Percentiles rank a stretch among this genome's conserved stretches.
These are phyloP conservation scores for Ormyrus rosae DNA, from an alignment of 2,888 invertebrate genomes.

Conservation along the genomic window DNA sequence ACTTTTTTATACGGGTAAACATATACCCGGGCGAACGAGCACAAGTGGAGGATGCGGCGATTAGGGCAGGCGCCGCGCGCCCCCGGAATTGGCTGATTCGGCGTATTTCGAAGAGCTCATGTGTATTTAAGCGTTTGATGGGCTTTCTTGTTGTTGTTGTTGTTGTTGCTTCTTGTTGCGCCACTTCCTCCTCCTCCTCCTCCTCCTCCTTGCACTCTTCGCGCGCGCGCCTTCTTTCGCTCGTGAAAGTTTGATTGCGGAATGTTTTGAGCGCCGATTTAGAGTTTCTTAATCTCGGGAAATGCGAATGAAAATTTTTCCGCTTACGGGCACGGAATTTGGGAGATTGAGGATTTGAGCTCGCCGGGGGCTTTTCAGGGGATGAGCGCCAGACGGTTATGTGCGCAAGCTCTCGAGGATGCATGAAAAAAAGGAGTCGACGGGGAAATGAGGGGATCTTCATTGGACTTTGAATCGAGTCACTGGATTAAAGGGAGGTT, in stretches of 20 bases:
- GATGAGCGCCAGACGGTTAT: conserved; percentile 12
- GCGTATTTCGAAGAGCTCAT: conserved; percentile 15
- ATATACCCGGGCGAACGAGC: conserved; percentile 4
- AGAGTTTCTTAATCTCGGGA: conserved; percentile 48
- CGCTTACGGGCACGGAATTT: conserved; percentile 38
- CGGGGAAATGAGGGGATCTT: conserved; percentile 7
- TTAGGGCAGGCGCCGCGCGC: conserved; percentile 9
- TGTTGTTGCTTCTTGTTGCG: background rate
- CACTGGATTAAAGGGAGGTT: conserved; percentile 18
- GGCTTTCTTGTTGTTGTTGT: conserved; percentile 39
- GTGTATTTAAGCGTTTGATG: conserved; percentile 47
- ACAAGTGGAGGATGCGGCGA: conserved; percentile 38
- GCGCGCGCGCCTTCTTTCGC: background rate
- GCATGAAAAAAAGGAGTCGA: conserved; percentile 4
- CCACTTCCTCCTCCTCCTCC: background rate
- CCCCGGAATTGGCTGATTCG: conserved; percentile 39
- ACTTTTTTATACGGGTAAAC: conserved; percentile 30
- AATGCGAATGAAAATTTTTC: conserved; percentile 53
- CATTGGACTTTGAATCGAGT: conserved; percentile 21
- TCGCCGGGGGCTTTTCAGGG: background rate
- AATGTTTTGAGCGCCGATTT: conserved; percentile 45
- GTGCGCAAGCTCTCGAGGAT: background rate
- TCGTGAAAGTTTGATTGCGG: conserved; percentile 46
- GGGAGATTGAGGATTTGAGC: conserved; percentile 18
- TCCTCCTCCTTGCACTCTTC: background rate